Base-by-base conservation (phyloP, 2,888 invertebrate species). In the Crossocerus cetratus region DNA sequence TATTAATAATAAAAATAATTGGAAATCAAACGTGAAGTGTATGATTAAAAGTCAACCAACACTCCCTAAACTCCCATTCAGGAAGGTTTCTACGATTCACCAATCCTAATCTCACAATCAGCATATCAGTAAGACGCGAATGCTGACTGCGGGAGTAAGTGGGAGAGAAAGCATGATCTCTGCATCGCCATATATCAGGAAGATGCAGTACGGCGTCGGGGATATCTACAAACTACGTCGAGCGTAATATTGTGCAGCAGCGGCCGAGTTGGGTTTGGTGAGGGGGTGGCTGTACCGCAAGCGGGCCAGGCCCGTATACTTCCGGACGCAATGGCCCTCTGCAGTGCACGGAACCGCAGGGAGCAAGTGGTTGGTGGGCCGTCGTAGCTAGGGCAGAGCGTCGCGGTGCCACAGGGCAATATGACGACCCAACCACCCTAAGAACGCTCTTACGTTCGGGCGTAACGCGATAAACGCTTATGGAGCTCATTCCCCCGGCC, bases 341-440 rank as follows among this genome's bases (percentile, higher is more conserved):
- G 59, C 54, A 69, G 56, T 53, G 53, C 32, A 55, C 11, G 49
- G 44, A 58, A 73, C 77, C 80, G 49, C 75, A 80, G 68, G 64
- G 67, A 63, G 69, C 73, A 56, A 67, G 65, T 61, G 58, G 64
- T 32, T 32, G 32, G 8, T 32, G 0, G 32, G 8, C 68, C 69
- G 65, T 60, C 77, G 70, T 70, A 70, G 75, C 43, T 75, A 73
- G 8, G 32, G 32, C 8, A 32, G 71, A 80, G 77, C 75, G 76
- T 80, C 77, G 54, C 21, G 32, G 63, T 13, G 5, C 43, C 49
- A 16, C 59, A 20, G 22, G 55, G 71, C 69, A 57, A 69, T 67
- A 77, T 75, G 77, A 77, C 70, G 68, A 61, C 65, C 56, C 53
- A 18, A 58, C n/a, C 44, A 14, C 49, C 16, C n/a, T 49, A 49